A percentile compares a stretch with the other conserved stretches of the same genome.
Evolutionary conservation across 2,113 vertebrate species (phyloP).

Genomic region (Zingel zingel): DNA sequence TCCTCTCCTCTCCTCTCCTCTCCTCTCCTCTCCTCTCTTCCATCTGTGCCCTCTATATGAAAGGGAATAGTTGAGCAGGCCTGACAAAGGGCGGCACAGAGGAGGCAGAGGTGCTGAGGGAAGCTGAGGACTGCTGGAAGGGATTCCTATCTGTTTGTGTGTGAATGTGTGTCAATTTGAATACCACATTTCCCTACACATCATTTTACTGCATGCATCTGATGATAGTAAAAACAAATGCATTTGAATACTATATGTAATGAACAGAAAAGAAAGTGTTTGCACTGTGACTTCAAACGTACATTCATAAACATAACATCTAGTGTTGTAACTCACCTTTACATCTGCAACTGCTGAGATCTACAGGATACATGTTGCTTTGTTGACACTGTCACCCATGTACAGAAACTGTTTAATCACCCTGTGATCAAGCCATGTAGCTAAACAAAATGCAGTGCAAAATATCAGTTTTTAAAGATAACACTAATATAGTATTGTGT

Average conservation of each 20-base stretch:
- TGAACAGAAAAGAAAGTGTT: constrained; percentile 1
- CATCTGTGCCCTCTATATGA: constrained; percentile 80
- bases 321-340: neutral
- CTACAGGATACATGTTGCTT: neutral
- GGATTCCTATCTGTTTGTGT: constrained; percentile 71
- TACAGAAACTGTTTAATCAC: neutral
- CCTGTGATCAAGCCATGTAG: neutral
- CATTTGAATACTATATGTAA: constrained; percentile 28
- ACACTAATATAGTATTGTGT: neutral
- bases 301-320: neutral
- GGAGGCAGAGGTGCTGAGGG: constrained; percentile 77
- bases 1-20: too few species aligned
- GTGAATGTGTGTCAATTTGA: constrained; percentile 56
- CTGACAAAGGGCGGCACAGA: constrained; percentile 79
- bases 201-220: constrained; percentile 24
- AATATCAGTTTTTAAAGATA: neutral
- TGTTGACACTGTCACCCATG: neutral
- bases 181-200: constrained; percentile 35
- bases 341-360: neutral
- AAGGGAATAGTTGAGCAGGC: constrained; percentile 83
- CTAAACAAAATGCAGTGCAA: neutral
- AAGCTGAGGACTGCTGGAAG: constrained; percentile 74
- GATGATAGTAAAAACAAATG: neutral
- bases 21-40: constrained; percentile 44
- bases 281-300: neutral